phyloP scores from a whole-genome alignment of 2,113 vertebrate genomes.

The Pagrus major region DNA sequence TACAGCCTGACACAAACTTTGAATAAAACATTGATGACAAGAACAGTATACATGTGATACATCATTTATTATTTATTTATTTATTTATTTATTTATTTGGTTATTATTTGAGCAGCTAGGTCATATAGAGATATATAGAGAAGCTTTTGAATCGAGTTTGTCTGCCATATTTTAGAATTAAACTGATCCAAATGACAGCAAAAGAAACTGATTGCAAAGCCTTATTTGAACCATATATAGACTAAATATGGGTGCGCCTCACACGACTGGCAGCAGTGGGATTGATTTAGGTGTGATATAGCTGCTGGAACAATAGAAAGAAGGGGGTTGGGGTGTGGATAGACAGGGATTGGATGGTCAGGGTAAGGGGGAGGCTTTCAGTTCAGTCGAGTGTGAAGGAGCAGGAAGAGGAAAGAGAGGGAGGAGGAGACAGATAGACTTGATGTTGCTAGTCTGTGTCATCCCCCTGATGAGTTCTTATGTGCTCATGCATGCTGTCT shows the following conservation, averaged over 20 bases:
- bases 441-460: not conserved
- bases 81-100: no score
- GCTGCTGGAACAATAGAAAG: slow-evolving; percentile 2
- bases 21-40: not conserved
- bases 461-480: not conserved
- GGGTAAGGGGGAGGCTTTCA: slow-evolving; percentile 14
- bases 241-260: not conserved
- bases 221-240: not conserved
- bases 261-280: not conserved
- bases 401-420: not conserved
- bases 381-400: slow-evolving; percentile 27
- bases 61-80: not conserved
- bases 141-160: not conserved
- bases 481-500: not conserved
- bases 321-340: not conserved
- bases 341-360: not conserved
- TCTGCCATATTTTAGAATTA: not conserved
- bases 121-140: slow-evolving; percentile 3
- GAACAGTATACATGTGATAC: not conserved
- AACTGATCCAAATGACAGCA: not conserved
- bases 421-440: not conserved
- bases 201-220: not conserved
- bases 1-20: not conserved
- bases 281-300: not conserved
- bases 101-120: not conserved